Base-by-base conservation (phyloP, 2,797 vertebrate species). In the Phataginus tricuspis region DNA sequence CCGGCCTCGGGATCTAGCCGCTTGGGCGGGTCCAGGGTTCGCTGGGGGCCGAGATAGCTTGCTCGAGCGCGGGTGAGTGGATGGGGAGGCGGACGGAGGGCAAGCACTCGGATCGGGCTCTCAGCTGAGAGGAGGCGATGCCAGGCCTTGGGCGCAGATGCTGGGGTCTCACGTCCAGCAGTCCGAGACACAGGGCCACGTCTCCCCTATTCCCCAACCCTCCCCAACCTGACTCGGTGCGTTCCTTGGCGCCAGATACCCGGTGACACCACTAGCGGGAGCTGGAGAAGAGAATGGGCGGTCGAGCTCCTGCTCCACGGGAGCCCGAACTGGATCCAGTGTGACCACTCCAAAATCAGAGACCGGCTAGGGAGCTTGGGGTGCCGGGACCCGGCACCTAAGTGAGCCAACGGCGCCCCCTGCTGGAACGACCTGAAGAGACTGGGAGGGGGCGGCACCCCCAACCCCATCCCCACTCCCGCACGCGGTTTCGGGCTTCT, bases 351-450 rank as follows among this genome's bases (percentile, higher is more conserved):
- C 0, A 34, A 57, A n/a, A 51, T 74, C 86, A 3, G 53, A 63
- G 66, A 25, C 19, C 1, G 0, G 2, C 45, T 3, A 45, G 66
- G 75, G 74, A 71, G 34, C 10, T 55, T 3, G 31, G 63, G 66
- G 78, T 23, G 23, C n/a, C 2, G 2, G 16, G 64, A 59, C 6
- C 27, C 0, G 90, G 57, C 77, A 74, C 51, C 75, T n/a, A 29
- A 49, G 45, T 42, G 53, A 15, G 86, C 83, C 83, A 34, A 75
- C 11, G 61, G 72, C 90, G 68, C 90, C 95, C 80, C 94, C 97
- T 97, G 80, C 95, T 61, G 96, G 84, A 75, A 34, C 61, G 3
- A 86, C 39, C 37, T 31, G 9, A 29, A 57, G 80, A 27, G 79
- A n/a, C 57, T 4, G 55, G 42, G 57, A 29, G 82, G 55, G 82